Evolutionary conservation across 2,888 invertebrate genomes (phyloP).

Genomic region (Aproaerema taeniolella): DNA sequence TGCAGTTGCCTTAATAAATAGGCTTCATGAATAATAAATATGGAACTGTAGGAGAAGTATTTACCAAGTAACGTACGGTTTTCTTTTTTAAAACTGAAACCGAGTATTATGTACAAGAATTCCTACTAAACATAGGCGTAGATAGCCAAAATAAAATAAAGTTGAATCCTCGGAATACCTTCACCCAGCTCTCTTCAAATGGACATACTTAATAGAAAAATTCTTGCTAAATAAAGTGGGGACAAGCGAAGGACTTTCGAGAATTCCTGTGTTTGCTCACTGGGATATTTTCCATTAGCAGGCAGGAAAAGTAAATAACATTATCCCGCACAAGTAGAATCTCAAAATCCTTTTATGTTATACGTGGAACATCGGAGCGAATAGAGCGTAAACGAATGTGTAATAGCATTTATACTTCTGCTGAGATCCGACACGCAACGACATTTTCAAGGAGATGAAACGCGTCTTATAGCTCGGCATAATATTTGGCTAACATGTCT

Average conservation of each 20-base stretch:
- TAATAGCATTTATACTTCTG: slow-evolving; percentile 29
- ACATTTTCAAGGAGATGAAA: not conserved
- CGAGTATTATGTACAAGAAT: too few relatives aligned
- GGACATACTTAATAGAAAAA: slow-evolving; percentile 7
- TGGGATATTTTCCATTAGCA: slow-evolving; percentile 10
- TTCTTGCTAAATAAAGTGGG: slow-evolving; percentile 3
- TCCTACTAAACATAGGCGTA: too few relatives aligned
- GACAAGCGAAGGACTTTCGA: slow-evolving; percentile 2
- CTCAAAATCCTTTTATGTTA: slow-evolving; percentile 17
- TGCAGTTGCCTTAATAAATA: slow-evolving; percentile 45
- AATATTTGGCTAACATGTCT: too few relatives aligned
- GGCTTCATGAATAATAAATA: slow-evolving; percentile 39
- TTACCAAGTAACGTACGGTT: slow-evolving; percentile 19
- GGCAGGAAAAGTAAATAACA: slow-evolving; percentile 8
- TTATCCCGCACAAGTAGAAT: slow-evolving; percentile 15
- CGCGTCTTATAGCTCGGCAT: too few relatives aligned
- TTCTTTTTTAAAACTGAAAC: too few relatives aligned
- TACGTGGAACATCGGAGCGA: slow-evolving; percentile 21
- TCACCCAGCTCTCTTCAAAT: not conserved
- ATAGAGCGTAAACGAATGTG: slow-evolving; percentile 29
- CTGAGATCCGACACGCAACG: slow-evolving; percentile 11
- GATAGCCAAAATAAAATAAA: too few relatives aligned
- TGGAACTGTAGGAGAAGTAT: slow-evolving; percentile 31
- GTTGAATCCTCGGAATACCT: too few relatives aligned
- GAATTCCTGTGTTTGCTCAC: slow-evolving; percentile 1